Conservation (phyloP, 2,113 vertebrate species). For the Euleptes europaea region DNA sequence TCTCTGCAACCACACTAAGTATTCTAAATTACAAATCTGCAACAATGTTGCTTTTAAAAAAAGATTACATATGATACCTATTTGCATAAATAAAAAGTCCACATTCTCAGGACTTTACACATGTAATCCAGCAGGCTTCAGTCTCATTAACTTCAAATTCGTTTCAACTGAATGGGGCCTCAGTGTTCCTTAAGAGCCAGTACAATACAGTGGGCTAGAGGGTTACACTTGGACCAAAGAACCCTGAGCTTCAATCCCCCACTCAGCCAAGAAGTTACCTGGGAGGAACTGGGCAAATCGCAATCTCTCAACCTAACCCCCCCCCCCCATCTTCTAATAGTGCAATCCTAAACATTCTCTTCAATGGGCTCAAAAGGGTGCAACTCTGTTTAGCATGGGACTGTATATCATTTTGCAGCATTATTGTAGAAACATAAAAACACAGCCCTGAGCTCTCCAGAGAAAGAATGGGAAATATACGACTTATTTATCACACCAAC, state of each 20-base stretch:
- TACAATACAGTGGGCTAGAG: neutral
- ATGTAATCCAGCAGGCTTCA: constrained; percentile 1
- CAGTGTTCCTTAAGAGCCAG: neutral
- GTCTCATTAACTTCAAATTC: neutral
- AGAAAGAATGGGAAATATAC: neutral
- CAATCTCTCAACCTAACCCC: neutral
- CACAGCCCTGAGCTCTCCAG: neutral
- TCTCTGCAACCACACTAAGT: neutral
- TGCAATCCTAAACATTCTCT: too few relatives aligned
- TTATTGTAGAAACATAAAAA: neutral
- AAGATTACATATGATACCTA: neutral
- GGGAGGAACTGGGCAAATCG: neutral
- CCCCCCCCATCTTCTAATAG: too few relatives aligned
- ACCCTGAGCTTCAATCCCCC: neutral
- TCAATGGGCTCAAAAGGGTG: too few relatives aligned
- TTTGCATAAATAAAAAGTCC: constrained; percentile 34
- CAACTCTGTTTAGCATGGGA: too few relatives aligned
- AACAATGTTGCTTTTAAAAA: neutral
- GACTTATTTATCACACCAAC: neutral
- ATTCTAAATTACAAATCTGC: neutral
- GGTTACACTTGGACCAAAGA: neutral
- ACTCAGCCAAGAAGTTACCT: neutral
- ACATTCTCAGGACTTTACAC: constrained; percentile 34
- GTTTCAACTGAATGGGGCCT: neutral
- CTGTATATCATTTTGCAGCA: too few relatives aligned